A percentile compares a stretch with the other conserved stretches of the same genome.
phyloP scores from a whole-genome alignment of 2,888 invertebrate genomes.

The Ectemnius continuus region DNA sequence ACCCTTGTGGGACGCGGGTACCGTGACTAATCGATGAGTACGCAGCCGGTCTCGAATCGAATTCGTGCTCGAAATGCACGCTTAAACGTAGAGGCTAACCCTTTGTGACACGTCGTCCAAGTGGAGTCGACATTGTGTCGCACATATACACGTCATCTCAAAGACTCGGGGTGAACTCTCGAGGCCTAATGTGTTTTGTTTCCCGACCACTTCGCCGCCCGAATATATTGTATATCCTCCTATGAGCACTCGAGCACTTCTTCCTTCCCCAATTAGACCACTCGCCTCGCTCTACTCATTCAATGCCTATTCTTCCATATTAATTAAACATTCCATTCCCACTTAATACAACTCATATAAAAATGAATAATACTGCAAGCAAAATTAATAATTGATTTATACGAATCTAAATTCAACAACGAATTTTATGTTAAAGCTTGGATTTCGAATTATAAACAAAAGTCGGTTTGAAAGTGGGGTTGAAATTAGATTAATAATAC shows the following conservation, averaged over 20 bases:
- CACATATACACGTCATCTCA: constrained; percentile 10
- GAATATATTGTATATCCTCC: constrained; percentile 4
- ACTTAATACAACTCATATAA: not conserved
- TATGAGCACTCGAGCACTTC: not conserved
- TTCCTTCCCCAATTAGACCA: not conserved
- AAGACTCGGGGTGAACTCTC: not conserved
- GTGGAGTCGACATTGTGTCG: constrained; percentile 12
- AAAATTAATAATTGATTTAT: too few species aligned
- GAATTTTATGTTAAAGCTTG: too few species aligned
- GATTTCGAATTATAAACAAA: too few species aligned
- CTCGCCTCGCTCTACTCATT: not conserved
- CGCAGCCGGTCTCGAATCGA: constrained; percentile 67
- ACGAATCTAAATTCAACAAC: not conserved
- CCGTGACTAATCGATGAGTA: constrained; percentile 77
- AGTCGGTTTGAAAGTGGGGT: too few species aligned
- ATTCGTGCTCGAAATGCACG: constrained; percentile 39
- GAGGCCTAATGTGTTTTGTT: not conserved
- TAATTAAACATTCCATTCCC: not conserved
- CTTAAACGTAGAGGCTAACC: constrained; percentile 9
- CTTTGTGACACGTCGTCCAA: constrained; percentile 7
- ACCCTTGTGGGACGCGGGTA: constrained; percentile 73
- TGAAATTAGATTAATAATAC: not conserved
- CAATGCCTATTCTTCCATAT: not conserved
- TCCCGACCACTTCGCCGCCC: not conserved
- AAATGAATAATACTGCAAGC: not conserved